These are phyloP conservation scores for Drosophila serrata DNA, from an alignment of 1,140 invertebrate genomes.

Conservation along the genomic window DNA sequence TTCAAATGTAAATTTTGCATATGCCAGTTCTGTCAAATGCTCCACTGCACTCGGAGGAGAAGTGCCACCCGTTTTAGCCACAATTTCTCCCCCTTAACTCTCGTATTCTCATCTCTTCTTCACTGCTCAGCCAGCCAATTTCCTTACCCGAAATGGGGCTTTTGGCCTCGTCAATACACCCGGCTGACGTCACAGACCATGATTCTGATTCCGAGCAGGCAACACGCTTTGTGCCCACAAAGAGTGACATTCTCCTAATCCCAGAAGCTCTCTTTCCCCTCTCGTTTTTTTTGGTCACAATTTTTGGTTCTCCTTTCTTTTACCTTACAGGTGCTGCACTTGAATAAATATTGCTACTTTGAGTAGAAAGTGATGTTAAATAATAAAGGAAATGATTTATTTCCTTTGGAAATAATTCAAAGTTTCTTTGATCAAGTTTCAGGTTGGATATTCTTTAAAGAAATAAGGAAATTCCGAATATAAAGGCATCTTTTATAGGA, in stretches of 20 bases:
- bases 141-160: conserved; percentile 20
- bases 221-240: conserved; percentile 5
- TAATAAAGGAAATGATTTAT: background rate
- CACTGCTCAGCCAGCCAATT: conserved; percentile 11
- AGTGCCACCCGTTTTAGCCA: background rate
- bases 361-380: background rate
- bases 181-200: conserved; percentile 23
- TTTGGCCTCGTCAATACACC: conserved; percentile 23
- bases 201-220: conserved; percentile 14
- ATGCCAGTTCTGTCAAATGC: conserved; percentile 65
- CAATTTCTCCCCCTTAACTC: background rate
- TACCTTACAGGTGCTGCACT: background rate
- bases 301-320: background rate
- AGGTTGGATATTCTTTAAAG: too few species aligned
- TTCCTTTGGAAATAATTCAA: too few species aligned
- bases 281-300: background rate
- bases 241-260: conserved; percentile 28
- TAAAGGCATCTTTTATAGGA: background rate
- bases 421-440: too few species aligned
- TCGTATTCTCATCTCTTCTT: background rate
- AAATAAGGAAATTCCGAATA: background rate
- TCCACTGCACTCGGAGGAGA: conserved; percentile 48
- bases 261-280: background rate
- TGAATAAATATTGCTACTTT: background rate
- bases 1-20: conserved; percentile 68